phyloP scores from a whole-genome alignment of 2,113 vertebrate species.

The Crotalus viridis region DNA sequence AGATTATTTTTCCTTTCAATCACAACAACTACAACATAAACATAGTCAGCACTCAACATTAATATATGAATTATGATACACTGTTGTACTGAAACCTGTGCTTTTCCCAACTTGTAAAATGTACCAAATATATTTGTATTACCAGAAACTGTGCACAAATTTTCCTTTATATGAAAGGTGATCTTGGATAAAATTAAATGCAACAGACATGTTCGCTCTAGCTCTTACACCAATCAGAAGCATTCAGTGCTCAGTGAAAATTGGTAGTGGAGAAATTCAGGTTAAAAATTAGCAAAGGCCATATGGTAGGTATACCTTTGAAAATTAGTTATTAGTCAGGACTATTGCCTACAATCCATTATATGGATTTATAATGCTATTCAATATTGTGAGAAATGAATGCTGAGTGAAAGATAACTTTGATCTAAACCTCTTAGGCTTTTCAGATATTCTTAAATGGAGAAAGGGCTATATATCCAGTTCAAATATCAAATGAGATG shows the following conservation, averaged over 20 bases:
- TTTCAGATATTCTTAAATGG: not conserved
- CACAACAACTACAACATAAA: not conserved
- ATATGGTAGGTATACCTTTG: not conserved
- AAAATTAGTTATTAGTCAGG: not conserved
- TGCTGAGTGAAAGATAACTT: not conserved
- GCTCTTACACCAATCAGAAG: not conserved
- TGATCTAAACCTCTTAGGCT: not conserved
- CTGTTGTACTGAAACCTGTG: not conserved
- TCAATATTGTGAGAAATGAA: not conserved
- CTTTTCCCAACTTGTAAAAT: not conserved
- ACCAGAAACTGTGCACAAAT: not conserved
- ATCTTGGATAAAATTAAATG: not conserved
- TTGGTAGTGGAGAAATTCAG: not conserved
- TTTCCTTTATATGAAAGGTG: not conserved
- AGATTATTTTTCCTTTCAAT: not conserved
- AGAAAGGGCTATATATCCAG: not conserved
- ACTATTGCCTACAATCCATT: not conserved
- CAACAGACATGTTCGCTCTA: not conserved
- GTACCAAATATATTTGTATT: not conserved
- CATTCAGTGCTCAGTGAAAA: not conserved
- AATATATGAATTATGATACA: not conserved
- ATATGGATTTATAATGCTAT: not conserved
- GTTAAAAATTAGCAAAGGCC: not conserved
- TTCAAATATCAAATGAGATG: not conserved
- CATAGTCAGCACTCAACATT: not conserved